Evolutionary conservation across 1,140 invertebrate species (phyloP).

Genomic region (Drosophila seguyi): DNA sequence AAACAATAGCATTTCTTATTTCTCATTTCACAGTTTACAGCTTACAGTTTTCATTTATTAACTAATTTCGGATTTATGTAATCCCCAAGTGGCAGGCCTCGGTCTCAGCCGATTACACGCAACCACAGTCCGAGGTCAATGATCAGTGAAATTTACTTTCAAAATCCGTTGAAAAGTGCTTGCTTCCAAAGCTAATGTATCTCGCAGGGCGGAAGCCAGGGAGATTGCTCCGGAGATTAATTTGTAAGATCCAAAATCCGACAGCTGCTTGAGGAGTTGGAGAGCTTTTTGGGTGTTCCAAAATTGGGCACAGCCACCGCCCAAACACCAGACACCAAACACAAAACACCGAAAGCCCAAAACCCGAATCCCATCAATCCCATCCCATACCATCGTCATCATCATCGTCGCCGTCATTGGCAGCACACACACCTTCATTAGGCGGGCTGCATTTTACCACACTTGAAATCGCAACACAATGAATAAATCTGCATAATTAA

Average conservation of each 20-base stretch:
- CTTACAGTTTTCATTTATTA: conserved; percentile 82
- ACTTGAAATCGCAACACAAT: conserved; percentile 83
- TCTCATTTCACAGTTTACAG: conserved; percentile 72
- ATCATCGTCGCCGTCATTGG: conserved; percentile 38
- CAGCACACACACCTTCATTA: conserved; percentile 69
- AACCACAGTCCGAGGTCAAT: conserved; percentile 80
- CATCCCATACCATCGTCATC: conserved; percentile 16
- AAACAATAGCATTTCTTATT: conserved; percentile 60
- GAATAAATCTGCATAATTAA: conserved; percentile 83
- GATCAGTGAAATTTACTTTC: conserved; percentile 83
- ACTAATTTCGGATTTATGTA: conserved; percentile 82
- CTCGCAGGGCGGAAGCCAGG: conserved; percentile 56
- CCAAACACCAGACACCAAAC: neutral
- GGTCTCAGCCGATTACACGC: conserved; percentile 68
- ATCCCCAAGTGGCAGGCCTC: conserved; percentile 64
- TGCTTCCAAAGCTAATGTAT: conserved; percentile 23
- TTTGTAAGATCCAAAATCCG: conserved; percentile 56
- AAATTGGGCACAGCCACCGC: conserved; percentile 37
- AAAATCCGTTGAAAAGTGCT: conserved; percentile 75
- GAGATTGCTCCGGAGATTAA: conserved; percentile 55
- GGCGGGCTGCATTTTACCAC: conserved; percentile 77
- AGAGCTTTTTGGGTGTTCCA: conserved; percentile 40
- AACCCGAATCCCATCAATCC: conserved; percentile 22
- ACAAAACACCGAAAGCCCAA: conserved; percentile 2
- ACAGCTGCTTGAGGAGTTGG: conserved; percentile 19